These are phyloP conservation scores for Bolinopsis microptera DNA, from an alignment of 37 sponge, comb jelly and placozoan genomes.

Conservation along the genomic window DNA sequence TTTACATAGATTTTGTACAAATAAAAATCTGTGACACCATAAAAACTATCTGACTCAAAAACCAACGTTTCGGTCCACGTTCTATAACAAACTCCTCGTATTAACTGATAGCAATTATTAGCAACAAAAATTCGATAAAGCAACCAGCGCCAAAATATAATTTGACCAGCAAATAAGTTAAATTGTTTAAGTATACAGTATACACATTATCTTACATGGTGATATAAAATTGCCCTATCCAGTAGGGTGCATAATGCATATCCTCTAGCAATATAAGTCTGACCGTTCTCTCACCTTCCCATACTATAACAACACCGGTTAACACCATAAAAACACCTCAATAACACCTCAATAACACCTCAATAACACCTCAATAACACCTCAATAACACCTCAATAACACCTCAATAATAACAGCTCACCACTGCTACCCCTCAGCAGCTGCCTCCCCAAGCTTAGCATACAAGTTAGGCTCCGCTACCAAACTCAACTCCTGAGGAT, in stretches of 20 bases:
- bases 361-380: background rate
- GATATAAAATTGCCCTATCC: background rate
- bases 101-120: background rate
- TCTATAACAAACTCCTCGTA: background rate
- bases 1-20: background rate
- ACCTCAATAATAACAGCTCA: background rate
- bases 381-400: background rate
- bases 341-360: background rate
- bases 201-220: background rate
- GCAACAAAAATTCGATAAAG: background rate
- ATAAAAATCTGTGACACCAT: background rate
- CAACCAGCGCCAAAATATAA: background rate
- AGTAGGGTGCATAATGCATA: background rate
- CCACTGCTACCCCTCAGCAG: background rate
- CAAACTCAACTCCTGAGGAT: background rate
- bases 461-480: conserved; percentile 2
- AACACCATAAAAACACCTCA: no score
- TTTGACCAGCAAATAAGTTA: background rate
- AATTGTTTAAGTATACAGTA: background rate
- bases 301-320: background rate
- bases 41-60: background rate
- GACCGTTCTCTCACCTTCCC: no score
- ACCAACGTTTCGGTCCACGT: background rate
- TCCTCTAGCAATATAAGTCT: no score
- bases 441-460: conserved; percentile 1